phyloP scores from a whole-genome alignment of 1,140 invertebrate species.

The Paralvinella palmiformis region DNA sequence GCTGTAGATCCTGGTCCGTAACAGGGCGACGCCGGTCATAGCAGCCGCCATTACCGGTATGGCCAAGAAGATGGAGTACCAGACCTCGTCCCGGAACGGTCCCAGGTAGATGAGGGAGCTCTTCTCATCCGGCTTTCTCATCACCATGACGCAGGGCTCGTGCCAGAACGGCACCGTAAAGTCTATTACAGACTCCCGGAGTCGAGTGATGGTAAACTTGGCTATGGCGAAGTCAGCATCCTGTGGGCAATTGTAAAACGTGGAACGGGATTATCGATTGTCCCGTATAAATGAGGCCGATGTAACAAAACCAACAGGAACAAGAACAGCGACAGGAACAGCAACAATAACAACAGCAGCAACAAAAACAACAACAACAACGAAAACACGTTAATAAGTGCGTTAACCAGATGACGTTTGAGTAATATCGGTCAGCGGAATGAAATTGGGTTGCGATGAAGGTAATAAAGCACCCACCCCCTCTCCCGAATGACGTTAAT shows the following conservation, averaged over 20 bases:
- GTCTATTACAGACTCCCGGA: conserved; percentile 30
- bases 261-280: neutral
- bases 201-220: conserved; percentile 30
- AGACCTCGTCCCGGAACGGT: conserved; percentile 8
- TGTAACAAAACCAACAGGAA: conserved; percentile 1
- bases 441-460: neutral
- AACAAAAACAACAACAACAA: no score
- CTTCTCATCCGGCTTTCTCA: conserved; percentile 2
- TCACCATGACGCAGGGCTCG: conserved; percentile 4
- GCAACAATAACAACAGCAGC: neutral
- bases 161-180: conserved; percentile 27
- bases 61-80: neutral
- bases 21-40: neutral
- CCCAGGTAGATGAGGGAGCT: neutral
- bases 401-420: neutral
- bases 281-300: neutral
- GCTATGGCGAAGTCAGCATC: conserved; percentile 32
- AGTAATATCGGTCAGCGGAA: neutral
- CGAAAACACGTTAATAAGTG: neutral
- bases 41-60: neutral
- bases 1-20: neutral
- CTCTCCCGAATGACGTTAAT: no score
- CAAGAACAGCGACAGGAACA: neutral
- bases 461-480: no score
- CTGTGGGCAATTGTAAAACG: conserved; percentile 16